Percentiles rank a stretch among this genome's conserved stretches.
Conservation (phyloP, 2,113 vertebrate genomes). For the Arvicanthis niloticus region DNA sequence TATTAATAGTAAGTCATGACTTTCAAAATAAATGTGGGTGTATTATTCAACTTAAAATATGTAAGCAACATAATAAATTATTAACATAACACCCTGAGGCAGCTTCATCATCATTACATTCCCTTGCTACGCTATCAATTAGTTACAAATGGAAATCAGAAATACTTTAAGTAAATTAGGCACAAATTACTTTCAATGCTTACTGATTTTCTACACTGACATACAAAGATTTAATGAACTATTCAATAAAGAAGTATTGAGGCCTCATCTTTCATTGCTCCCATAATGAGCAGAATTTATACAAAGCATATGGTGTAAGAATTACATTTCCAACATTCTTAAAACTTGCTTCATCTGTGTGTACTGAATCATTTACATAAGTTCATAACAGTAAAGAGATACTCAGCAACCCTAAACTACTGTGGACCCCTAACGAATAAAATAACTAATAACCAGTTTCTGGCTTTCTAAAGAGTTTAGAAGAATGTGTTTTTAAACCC, state of each 20-base stretch:
- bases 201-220: slow-evolving; percentile 26
- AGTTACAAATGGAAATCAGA: slow-evolving; percentile 58
- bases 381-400: not conserved
- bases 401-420: not conserved
- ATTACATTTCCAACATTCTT: not conserved
- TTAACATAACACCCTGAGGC: slow-evolving; percentile 51
- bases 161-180: slow-evolving; percentile 64
- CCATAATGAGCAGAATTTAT: slow-evolving; percentile 46
- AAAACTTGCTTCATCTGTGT: not conserved
- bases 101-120: slow-evolving; percentile 45
- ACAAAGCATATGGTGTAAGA: not conserved
- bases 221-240: slow-evolving; percentile 43
- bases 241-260: slow-evolving; percentile 9
- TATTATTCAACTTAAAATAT: slow-evolving; percentile 71
- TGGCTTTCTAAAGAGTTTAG: not conserved
- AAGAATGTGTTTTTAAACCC: not conserved
- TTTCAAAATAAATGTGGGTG: slow-evolving; percentile 64
- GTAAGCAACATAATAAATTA: slow-evolving; percentile 68
- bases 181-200: slow-evolving; percentile 55
- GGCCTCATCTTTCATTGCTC: slow-evolving; percentile 36
- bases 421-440: not conserved
- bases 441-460: not conserved
- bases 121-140: slow-evolving; percentile 28
- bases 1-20: slow-evolving; percentile 70
- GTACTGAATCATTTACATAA: not conserved